A percentile compares a stretch with the other conserved stretches of the same genome.
These are phyloP conservation scores for Thryonomys swinderianus DNA, from an alignment of 2,113 vertebrate species.

Conservation along the genomic window DNA sequence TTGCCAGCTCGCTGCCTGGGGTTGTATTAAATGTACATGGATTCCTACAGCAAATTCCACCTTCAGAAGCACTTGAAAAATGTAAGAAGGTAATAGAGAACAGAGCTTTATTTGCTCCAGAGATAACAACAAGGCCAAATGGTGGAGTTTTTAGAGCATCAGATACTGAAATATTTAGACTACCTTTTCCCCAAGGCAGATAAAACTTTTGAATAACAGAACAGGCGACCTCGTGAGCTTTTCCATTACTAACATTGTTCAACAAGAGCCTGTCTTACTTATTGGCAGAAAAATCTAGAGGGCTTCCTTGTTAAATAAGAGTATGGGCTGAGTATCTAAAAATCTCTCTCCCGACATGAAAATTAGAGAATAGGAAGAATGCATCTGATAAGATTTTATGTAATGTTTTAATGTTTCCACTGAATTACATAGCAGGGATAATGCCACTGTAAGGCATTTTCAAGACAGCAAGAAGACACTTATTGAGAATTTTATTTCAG, in stretches of 20 bases:
- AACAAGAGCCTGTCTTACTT: neutral
- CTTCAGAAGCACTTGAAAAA: constrained; percentile 34
- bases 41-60: constrained; percentile 6
- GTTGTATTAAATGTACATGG: constrained; percentile 2
- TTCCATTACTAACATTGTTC: neutral
- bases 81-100: neutral
- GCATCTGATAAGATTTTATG: neutral
- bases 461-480: neutral
- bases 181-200: neutral
- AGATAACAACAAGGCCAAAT: neutral
- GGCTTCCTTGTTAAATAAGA: neutral
- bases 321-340: neutral
- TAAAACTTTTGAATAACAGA: neutral
- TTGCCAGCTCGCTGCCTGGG: neutral
- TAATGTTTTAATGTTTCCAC: neutral
- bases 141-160: neutral
- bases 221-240: neutral
- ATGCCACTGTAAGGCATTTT: neutral
- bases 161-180: constrained; percentile 44
- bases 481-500: neutral
- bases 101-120: constrained; percentile 25
- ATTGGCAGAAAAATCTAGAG: neutral
- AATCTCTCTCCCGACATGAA: neutral
- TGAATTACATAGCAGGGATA: neutral
- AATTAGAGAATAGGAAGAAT: neutral